A percentile compares a stretch with the other conserved stretches of the same genome.
phyloP scores from a whole-genome alignment of 2,888 invertebrate species.

The Seladonia tumulorum region DNA sequence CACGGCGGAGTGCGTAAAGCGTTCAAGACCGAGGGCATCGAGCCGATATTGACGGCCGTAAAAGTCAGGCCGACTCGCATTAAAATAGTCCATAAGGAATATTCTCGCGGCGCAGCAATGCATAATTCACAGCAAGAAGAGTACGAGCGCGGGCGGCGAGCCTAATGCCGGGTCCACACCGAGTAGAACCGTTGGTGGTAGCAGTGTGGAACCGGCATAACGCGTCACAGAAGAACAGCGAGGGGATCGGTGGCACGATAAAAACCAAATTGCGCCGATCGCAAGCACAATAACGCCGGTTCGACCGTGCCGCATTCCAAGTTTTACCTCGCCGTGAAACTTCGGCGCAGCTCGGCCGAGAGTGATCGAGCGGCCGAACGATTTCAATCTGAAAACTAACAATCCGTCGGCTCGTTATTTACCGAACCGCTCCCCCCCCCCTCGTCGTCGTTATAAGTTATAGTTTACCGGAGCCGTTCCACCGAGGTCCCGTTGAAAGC shows the following conservation, averaged over 20 bases:
- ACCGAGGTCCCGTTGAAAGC: not conserved
- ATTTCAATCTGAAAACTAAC: constrained; percentile 43
- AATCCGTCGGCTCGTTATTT: constrained; percentile 40
- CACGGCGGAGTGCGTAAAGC: not conserved
- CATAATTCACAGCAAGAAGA: constrained; percentile 2
- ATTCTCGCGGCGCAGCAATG: not conserved
- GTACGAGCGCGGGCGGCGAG: not conserved
- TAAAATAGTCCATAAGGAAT: not conserved
- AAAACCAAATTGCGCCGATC: constrained; percentile 7
- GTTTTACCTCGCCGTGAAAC: constrained; percentile 12
- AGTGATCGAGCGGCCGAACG: constrained; percentile 3
- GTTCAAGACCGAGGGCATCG: not conserved
- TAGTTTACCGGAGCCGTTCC: not conserved
- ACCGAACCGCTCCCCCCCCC: constrained; percentile 42
- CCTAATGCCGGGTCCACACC: too few species aligned
- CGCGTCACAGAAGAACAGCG: constrained; percentile 6
- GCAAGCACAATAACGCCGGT: constrained; percentile 4
- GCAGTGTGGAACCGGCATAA: not conserved
- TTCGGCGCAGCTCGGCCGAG: constrained; percentile 11
- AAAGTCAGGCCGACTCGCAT: not conserved
- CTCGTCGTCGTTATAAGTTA: constrained; percentile 25
- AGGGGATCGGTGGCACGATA: not conserved
- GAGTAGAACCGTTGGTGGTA: too few species aligned
- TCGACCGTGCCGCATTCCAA: constrained; percentile 3
- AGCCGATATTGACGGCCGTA: not conserved